Evolutionary conservation across 2,888 invertebrate species (phyloP).

Genomic region (Troglohyphantes excavatus): DNA sequence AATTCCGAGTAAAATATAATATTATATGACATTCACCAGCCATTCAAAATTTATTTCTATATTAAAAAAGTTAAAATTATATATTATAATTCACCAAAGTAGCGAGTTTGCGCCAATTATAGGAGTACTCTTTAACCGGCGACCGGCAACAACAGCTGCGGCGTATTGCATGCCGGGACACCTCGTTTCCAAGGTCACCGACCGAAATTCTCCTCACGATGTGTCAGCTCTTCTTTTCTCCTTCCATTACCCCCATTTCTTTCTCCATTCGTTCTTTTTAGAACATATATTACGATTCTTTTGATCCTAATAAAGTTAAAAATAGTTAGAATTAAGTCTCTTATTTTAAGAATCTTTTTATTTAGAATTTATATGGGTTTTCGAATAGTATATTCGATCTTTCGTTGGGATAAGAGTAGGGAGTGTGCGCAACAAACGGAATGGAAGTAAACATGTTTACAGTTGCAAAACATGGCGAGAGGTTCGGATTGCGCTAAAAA

Average conservation of each 20-base stretch:
- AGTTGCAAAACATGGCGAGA: constrained; percentile 70
- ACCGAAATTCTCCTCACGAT: constrained; percentile 72
- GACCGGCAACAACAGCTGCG: constrained; percentile 62
- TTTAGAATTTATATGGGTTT: neutral
- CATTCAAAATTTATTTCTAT: too few relatives aligned
- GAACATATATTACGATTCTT: neutral
- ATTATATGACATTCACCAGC: too few relatives aligned
- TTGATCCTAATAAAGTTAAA: too few relatives aligned
- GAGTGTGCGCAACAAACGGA: constrained; percentile 36
- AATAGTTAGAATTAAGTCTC: neutral
- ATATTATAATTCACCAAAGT: too few relatives aligned
- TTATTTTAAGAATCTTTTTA: neutral
- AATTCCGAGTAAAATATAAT: too few relatives aligned
- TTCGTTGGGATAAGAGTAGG: constrained; percentile 6
- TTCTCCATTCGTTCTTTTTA: neutral
- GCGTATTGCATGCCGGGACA: constrained; percentile 52
- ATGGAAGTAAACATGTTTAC: constrained; percentile 78
- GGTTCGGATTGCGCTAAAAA: constrained; percentile 17
- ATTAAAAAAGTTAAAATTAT: too few relatives aligned
- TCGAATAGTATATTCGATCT: neutral
- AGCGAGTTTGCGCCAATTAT: too few relatives aligned
- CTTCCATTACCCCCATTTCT: neutral
- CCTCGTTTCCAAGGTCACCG: constrained; percentile 74
- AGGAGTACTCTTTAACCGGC: neutral
- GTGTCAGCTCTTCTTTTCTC: constrained; percentile 58